These are phyloP conservation scores for Epinephelus malabaricus DNA, from an alignment of 2,797 vertebrate species.

Conservation along the genomic window DNA sequence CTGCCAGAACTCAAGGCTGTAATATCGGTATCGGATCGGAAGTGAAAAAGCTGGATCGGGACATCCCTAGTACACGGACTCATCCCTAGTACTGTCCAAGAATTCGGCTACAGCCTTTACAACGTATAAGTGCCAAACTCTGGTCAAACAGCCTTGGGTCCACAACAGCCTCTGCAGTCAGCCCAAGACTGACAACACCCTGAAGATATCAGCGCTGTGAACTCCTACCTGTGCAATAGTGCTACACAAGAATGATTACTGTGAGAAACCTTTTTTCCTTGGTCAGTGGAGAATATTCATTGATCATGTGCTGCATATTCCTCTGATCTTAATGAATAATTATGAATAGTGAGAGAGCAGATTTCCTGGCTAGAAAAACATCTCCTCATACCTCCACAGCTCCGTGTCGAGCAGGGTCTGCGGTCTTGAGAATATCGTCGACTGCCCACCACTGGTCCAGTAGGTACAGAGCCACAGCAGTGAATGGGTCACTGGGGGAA, in stretches of 20 bases:
- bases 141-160: background rate
- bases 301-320: background rate
- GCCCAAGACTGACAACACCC: background rate
- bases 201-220: background rate
- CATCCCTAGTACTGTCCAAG: too few species aligned
- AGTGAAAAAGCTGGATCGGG: too few species aligned
- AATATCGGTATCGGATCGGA: too few species aligned
- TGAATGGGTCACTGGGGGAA: constrained; percentile 83
- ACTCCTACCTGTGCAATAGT: background rate
- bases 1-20: too few species aligned
- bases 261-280: too few species aligned
- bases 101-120: too few species aligned
- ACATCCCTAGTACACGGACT: too few species aligned
- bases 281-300: background rate
- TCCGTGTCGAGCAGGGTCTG: constrained; percentile 85
- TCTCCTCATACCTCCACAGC: constrained; percentile 84
- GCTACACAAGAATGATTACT: too few species aligned
- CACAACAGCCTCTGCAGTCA: background rate
- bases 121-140: too few species aligned
- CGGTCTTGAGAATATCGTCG: constrained; percentile 90
- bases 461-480: constrained; percentile 91
- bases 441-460: constrained; percentile 91
- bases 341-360: background rate
- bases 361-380: background rate
- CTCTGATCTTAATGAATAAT: background rate